These are phyloP conservation scores for Ceratina australensis DNA, from an alignment of 1,140 invertebrate genomes.

Conservation along the genomic window DNA sequence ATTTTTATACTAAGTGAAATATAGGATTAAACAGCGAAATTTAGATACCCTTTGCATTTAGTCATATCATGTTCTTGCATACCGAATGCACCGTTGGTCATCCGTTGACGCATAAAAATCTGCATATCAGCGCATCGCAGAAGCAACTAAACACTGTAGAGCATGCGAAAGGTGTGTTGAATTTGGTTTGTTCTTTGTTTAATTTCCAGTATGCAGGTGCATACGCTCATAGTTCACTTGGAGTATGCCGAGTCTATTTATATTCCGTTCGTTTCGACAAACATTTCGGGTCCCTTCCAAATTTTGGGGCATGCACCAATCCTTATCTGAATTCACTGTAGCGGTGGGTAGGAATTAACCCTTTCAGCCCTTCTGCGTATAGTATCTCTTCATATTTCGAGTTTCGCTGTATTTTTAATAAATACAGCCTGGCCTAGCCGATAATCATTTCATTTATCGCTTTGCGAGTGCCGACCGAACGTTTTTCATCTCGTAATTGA, in stretches of 20 bases:
- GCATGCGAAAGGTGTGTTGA: slow-evolving; percentile 52
- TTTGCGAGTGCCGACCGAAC: too few species aligned
- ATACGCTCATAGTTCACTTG: too few species aligned
- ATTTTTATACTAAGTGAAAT: too few species aligned
- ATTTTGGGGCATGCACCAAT: slow-evolving; percentile 54
- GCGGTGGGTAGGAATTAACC: slow-evolving; percentile 12
- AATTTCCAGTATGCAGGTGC: too few species aligned
- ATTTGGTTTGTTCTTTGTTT: background rate
- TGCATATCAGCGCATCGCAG: slow-evolving; percentile 48
- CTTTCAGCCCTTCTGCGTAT: too few species aligned
- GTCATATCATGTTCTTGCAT: background rate
- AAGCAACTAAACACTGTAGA: slow-evolving; percentile 49
- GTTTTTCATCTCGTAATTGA: too few species aligned
- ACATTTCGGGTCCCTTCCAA: background rate
- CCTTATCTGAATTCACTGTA: slow-evolving; percentile 57
- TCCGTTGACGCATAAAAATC: background rate
- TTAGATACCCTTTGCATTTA: background rate
- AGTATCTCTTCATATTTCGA: too few species aligned
- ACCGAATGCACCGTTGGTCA: too few species aligned
- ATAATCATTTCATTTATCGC: background rate
- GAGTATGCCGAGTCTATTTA: slow-evolving; percentile 64
- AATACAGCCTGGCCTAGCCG: background rate
- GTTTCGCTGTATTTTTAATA: background rate
- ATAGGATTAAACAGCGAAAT: background rate
- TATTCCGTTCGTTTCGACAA: slow-evolving; percentile 35